Percentiles rank a stretch among this genome's conserved stretches.
Conservation (phyloP, 2,797 vertebrate species). For the Sorex maritimensis region DNA sequence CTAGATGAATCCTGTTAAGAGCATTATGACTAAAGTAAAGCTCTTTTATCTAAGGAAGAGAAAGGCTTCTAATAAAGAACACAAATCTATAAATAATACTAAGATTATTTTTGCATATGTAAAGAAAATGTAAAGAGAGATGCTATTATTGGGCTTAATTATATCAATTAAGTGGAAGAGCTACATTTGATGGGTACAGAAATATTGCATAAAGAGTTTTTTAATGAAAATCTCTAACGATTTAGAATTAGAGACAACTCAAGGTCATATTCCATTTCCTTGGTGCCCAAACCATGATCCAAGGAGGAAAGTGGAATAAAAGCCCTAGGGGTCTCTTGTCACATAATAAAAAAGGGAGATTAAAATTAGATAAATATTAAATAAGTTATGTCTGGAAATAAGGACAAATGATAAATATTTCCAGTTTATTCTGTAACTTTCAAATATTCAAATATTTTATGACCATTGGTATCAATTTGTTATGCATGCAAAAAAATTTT, state of each 20-base stretch:
- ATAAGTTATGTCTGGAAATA: constrained; percentile 48
- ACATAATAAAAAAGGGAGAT: constrained; percentile 58
- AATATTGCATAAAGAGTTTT: constrained; percentile 13
- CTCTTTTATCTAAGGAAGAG: constrained; percentile 65
- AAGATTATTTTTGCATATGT: constrained; percentile 67
- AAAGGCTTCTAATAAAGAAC: constrained; percentile 68
- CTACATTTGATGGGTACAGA: constrained; percentile 5
- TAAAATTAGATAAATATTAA: constrained; percentile 57
- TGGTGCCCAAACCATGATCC: neutral
- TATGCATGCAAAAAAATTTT: constrained; percentile 45
- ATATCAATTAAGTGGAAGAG: constrained; percentile 67
- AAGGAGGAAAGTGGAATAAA: neutral
- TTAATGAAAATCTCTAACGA: constrained; percentile 54
- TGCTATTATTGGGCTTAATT: constrained; percentile 74
- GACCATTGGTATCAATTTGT: constrained; percentile 16
- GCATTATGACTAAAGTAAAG: constrained; percentile 71
- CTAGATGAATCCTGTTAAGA: constrained; percentile 69
- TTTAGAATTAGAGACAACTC: constrained; percentile 33
- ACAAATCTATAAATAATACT: constrained; percentile 75
- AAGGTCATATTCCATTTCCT: constrained; percentile 59
- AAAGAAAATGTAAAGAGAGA: constrained; percentile 69
- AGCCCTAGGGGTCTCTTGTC: neutral
- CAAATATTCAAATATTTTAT: constrained; percentile 68
- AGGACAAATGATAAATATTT: constrained; percentile 57
- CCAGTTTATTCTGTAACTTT: constrained; percentile 54